Evolutionary conservation across 35 echinoderm and acorn worm species (phyloP), one percentile per base, ranked within the genome.

Genomic region (Ptychodera flava): DNA sequence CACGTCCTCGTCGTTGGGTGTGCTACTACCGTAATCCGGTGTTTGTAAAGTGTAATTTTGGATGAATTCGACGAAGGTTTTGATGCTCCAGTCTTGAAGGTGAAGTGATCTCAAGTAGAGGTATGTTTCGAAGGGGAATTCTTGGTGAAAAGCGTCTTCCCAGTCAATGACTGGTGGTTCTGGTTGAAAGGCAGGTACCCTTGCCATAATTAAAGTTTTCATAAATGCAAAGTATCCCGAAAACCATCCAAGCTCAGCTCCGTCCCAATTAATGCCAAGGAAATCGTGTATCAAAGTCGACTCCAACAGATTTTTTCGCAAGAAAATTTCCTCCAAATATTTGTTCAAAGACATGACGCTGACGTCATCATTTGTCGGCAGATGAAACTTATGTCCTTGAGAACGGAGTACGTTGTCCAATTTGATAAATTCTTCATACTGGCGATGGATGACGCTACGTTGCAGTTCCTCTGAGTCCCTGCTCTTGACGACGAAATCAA

Each of bases 261-360:
- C 90, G 36, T 91, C 90, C 90, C 90, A 91, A 34, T 91, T 91
- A 79, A 91, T 91, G 15, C 90, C 90, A 2, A 91, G 79, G 78
- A 91, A 91, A 80, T 91, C 90, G 14, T 78, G 31, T 32, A 86
- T 86, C 37, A 91, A 33, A 27, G 32, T 36, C 77, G 36, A 82
- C 16, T 86, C 76, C 36, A 86, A 77, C 77, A 91, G 78, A 35
- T 84, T 38, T 31, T 36, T 38, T n/a, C 36, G 34, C n/a, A 32
- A 0, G 0, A 87, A 34, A 30, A 87, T 27, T 28, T 32, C 35
- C 12, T 87, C 33, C 0, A 86, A 33, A 79, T 91, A 91, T 12
- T 35, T 79, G 78, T 91, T 80, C 32, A 91, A 79, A 27, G 16
- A n/a, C 0, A 0, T 22, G 22, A 87, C 77, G 0, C 76, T 76